Base-by-base conservation (phyloP, 2,113 vertebrate species). In the cattle (Bos taurus) region DNA sequence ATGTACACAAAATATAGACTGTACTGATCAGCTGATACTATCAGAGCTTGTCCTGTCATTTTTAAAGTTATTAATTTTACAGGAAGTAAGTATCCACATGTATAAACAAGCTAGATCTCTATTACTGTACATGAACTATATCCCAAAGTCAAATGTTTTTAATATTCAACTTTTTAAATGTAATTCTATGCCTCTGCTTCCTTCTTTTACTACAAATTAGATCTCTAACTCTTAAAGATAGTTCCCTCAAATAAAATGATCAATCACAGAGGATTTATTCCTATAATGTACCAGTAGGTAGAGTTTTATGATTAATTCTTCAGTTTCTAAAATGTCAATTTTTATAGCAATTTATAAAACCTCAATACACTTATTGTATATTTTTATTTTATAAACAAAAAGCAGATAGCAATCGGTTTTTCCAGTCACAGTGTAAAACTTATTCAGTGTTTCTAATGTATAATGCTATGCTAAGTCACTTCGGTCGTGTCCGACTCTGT, bases 241-340 rank as follows among this genome's bases (percentile, higher is more conserved):
- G 14, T 74, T 95, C 46, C 33, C 14, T 48, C 13, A 30, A 50
- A 94, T 82, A 96, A 80, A 95, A 94, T 59, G 13, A 95, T 46
- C 10, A 43, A 86, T 43, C 43, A 30, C 15, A 94, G 23, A 19
- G 87, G 23, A 43, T 43, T 46, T 92, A 57, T 71, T 5, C 26
- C 15, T 87, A 23, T 15, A 88, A 80, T 59, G 15, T 83, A 88
- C 30, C 52, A 78, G 48, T 19, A 96, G 33, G 4, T 85, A 6
- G 36, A 91, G 78, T 12, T 60, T 93, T 94, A 89, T 36, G 19
- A 77, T 64, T 91, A 95, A 88, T 46, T 90, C 36, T 89, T 92
- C 85, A 95, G 81, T 90, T 96, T 92, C 54, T 60, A 94, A 96
- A 94, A 94, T 84, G 9, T 64, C 33, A 94, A 93, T 88, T 59